These are phyloP conservation scores for Typhlomys cinereus DNA, from an alignment of 2,113 vertebrate genomes.

Conservation along the genomic window DNA sequence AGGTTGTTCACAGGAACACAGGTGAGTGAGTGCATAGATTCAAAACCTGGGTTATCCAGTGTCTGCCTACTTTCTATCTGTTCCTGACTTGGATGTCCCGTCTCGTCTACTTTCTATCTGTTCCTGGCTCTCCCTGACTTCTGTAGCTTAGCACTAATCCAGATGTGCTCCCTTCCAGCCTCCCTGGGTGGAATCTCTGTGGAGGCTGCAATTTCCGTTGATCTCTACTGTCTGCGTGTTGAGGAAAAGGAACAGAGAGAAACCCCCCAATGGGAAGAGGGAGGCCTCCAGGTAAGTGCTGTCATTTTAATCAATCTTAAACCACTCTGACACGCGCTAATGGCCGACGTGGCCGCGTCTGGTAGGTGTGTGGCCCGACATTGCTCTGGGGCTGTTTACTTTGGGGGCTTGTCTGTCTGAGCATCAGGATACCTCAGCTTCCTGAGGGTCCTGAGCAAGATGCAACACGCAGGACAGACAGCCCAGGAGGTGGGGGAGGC, in stretches of 20 bases:
- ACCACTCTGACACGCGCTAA: conserved; percentile 85
- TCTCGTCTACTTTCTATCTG: background rate
- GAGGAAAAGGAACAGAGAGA: conserved; percentile 47
- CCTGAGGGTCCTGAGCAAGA: conserved; percentile 82
- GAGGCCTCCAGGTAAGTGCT: conserved; percentile 75
- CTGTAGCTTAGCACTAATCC: background rate
- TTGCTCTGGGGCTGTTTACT: conserved; percentile 83
- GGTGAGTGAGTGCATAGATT: background rate
- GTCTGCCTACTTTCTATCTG: background rate
- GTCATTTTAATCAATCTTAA: conserved; percentile 86
- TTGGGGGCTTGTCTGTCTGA: conserved; percentile 86
- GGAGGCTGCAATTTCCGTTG: background rate
- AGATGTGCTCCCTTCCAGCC: too few species aligned
- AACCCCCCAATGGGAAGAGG: conserved; percentile 41
- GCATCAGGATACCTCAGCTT: conserved; percentile 80
- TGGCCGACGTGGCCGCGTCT: conserved; percentile 84
- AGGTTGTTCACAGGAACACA: background rate
- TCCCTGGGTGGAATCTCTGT: background rate
- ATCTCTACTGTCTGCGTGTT: conserved; percentile 18
- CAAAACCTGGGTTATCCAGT: conserved; percentile 5
- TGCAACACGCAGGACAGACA: conserved; percentile 79
- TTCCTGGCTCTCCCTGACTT: background rate
- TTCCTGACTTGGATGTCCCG: background rate
- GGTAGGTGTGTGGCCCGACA: conserved; percentile 87
- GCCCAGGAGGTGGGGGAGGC: conserved; percentile 66